Conservation (phyloP, 2,113 vertebrate genomes). For the Triplophysa rosa region DNA sequence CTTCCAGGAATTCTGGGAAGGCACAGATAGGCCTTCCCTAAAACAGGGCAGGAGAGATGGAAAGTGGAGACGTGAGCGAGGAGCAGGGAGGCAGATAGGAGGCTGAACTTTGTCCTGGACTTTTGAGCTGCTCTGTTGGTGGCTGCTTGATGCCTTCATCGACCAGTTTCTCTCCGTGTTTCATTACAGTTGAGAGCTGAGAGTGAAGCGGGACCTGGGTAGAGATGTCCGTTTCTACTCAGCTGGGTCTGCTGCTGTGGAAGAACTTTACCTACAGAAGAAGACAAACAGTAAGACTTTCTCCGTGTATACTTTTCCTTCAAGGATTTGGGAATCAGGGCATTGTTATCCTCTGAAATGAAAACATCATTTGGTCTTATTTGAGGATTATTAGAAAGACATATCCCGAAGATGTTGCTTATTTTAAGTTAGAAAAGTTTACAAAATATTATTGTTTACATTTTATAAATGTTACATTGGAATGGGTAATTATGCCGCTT, state of each 20-base stretch:
- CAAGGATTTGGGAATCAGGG: background rate
- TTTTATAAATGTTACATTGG: no score
- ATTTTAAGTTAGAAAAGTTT: no score
- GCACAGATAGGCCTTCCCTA: constrained; percentile 6
- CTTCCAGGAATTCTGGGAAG: constrained; percentile 39
- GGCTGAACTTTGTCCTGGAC: constrained; percentile 60
- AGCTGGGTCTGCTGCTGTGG: constrained; percentile 93
- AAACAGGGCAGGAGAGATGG: constrained; percentile 11
- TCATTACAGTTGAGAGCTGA: constrained; percentile 75
- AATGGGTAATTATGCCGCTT: no score
- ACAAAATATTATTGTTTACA: no score
- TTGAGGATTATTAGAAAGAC: background rate
- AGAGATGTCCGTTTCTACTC: constrained; percentile 86
- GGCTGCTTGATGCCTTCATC: constrained; percentile 35
- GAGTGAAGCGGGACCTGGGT: constrained; percentile 58
- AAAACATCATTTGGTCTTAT: background rate
- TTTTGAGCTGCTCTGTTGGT: constrained; percentile 59
- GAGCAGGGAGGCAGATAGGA: constrained; percentile 51
- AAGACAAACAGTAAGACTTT: constrained; percentile 84
- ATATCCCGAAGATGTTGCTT: background rate
- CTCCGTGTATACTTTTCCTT: no score
- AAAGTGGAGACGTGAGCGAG: constrained; percentile 40
- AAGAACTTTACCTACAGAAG: constrained; percentile 95
- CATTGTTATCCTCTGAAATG: background rate
- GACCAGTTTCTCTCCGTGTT: constrained; percentile 39